Evolutionary conservation across 2,113 vertebrate species (phyloP).

Genomic region (pig (Sus scrofa)): DNA sequence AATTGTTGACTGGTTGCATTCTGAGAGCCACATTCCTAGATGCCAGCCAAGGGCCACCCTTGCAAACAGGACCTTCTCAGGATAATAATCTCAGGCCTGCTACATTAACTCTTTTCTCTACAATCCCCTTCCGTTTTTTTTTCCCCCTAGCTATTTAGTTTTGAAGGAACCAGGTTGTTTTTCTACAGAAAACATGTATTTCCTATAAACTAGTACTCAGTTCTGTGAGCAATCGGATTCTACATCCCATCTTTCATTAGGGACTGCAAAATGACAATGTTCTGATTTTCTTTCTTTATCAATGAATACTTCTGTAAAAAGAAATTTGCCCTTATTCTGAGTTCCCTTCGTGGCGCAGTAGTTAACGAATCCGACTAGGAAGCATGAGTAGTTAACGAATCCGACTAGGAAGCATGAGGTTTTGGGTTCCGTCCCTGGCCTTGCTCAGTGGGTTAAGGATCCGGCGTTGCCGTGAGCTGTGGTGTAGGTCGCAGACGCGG

Average conservation of each 20-base stretch:
- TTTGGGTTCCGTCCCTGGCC: too few relatives aligned
- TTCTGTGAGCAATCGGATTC: background rate
- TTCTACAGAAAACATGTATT: background rate
- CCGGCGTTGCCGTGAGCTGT: too few relatives aligned
- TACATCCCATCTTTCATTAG: background rate
- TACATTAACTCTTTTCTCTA: background rate
- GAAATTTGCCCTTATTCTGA: background rate
- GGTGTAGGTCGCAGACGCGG: too few relatives aligned
- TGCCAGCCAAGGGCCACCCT: background rate
- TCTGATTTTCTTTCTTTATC: background rate
- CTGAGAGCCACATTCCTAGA: background rate
- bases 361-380: too few relatives aligned
- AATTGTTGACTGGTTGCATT: background rate
- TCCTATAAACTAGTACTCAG: background rate
- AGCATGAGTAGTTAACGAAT: too few relatives aligned
- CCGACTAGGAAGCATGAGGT: too few relatives aligned
- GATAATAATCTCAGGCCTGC: background rate
- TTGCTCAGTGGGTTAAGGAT: too few relatives aligned
- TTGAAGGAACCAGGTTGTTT: background rate
- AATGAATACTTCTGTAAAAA: background rate
- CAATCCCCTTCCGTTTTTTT: background rate
- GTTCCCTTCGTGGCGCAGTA: too few relatives aligned
- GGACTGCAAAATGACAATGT: background rate
- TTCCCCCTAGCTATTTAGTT: background rate
- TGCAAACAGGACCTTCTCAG: background rate